Conservation (phyloP, 1,140 invertebrate species). For the Lamellibrachia luymesi region DNA sequence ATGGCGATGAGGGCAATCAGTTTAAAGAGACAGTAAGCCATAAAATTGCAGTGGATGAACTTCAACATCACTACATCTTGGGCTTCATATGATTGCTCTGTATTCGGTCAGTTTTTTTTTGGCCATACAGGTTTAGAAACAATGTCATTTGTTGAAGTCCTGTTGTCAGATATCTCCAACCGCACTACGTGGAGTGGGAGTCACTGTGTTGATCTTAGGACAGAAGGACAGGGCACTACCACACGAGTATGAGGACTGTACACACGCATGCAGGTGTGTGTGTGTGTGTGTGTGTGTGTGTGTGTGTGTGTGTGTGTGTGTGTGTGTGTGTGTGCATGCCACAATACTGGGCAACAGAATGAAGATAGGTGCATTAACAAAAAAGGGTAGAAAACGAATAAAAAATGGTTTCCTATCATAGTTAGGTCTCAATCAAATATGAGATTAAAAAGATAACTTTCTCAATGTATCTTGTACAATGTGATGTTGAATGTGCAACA, state of each 20-base stretch:
- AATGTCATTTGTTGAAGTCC: background rate
- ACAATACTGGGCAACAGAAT: too few relatives aligned
- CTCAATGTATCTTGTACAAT: too few relatives aligned
- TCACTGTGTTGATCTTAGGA: background rate
- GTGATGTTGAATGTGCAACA: too few relatives aligned
- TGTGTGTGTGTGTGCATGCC: background rate
- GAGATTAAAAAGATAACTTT: too few relatives aligned
- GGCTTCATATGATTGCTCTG: background rate
- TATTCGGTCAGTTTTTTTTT: background rate
- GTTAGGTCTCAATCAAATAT: too few relatives aligned
- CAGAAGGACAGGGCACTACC: background rate
- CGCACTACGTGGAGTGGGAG: background rate
- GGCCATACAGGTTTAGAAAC: background rate
- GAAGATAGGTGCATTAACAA: too few relatives aligned
- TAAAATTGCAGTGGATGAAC: background rate
- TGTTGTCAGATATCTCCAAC: background rate
- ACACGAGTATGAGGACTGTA: background rate
- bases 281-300: background rate
- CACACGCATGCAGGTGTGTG: background rate
- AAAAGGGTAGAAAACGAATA: too few relatives aligned
- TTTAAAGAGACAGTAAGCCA: slow-evolving; percentile 16
- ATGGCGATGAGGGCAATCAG: background rate
- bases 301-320: background rate
- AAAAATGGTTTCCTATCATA: too few relatives aligned
- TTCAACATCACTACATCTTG: background rate